phyloP scores from a whole-genome alignment of 2,888 invertebrate genomes.

The Malthinus flaveolus region DNA sequence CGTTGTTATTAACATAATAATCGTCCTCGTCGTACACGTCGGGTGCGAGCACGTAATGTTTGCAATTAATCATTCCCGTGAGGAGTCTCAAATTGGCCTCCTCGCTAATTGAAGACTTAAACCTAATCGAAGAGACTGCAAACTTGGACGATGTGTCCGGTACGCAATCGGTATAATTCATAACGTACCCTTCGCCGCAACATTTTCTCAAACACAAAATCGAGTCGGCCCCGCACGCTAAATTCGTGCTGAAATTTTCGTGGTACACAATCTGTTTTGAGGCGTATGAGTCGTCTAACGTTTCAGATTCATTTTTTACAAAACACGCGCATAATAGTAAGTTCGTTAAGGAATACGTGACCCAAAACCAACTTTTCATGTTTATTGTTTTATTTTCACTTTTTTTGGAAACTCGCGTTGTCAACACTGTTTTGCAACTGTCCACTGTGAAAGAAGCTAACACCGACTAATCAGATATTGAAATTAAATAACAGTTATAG shows the following conservation, averaged over 20 bases:
- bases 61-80: constrained; percentile 1
- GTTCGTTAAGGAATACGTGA: no score
- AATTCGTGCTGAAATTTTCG: not conserved
- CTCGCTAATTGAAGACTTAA: not conserved
- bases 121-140: not conserved
- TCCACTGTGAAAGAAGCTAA: no score
- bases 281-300: not conserved
- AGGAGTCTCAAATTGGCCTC: not conserved
- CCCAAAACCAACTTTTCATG: no score
- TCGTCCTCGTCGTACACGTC: not conserved
- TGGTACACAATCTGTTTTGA: not conserved
- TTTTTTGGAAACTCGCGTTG: no score
- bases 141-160: not conserved
- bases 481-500: no score
- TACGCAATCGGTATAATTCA: constrained; percentile 9
- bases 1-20: not conserved
- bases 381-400: no score
- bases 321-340: no score
- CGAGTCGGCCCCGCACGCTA: not conserved
- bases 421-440: no score
- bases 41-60: not conserved
- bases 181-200: constrained; percentile 1
- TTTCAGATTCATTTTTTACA: no score
- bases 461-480: no score
- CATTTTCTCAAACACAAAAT: constrained; percentile 15